Evolutionary conservation across 1,140 invertebrate genomes (phyloP), one percentile per base, ranked within the genome.

Genomic region (Drosophila mauritiana): DNA sequence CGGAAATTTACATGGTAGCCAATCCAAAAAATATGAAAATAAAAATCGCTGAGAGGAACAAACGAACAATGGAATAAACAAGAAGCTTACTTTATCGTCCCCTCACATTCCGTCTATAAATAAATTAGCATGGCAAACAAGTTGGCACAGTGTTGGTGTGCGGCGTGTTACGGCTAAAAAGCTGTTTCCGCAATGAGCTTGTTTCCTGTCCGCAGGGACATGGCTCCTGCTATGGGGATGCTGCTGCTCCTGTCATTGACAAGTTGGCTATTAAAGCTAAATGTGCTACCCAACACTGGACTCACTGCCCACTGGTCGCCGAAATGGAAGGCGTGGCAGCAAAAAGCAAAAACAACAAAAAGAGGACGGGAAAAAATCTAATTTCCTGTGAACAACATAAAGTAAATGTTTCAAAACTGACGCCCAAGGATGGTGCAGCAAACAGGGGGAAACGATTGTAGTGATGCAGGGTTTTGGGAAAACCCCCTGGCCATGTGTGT

Each of bases 351-450:
- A 20, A 27, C 70, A 70, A 42, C 42, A 43, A 64, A 54, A 31
- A 49, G n/a, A 40, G 40, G 22, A 54, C 43, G 43, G 56, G 20
- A 81, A 81, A 86, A 85, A 79, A 86, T 88, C 84, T 88, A 88
- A 88, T 88, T 88, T 88, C 83, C 83, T 88, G 83, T 88, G 83
- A 88, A 88, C 83, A 88, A 88, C 83, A 88, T 88, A 88, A 88
- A 88, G 83, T 88, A 88, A 88, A 88, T 88, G 83, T 88, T 88
- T 88, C 83, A 88, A 88, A 88, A 88, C 84, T 88, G 83, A 88
- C 43, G 84, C 83, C 70, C 70, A 49, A 48, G 58, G 72, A 59
- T 59, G 46, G 43, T 58, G 55, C 63, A 49, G 40, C 15, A 34
- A 46, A 36, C 27, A 31, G 31, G 48, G 13, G 48, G 27, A 8